phyloP scores from a whole-genome alignment of 2,888 invertebrate genomes.

The Philonicus albiceps region DNA sequence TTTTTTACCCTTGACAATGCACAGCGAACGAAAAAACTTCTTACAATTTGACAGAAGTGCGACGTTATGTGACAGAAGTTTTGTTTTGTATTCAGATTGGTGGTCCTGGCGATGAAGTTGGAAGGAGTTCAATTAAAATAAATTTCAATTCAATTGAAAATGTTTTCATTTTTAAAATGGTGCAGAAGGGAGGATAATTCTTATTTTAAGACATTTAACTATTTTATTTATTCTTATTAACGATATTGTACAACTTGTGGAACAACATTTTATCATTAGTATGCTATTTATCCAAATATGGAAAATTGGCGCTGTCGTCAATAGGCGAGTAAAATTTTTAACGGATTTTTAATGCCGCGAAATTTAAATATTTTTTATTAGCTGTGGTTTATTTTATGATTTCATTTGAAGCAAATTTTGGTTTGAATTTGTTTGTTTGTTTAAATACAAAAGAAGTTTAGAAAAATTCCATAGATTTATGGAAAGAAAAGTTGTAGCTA shows the following conservation, averaged over 20 bases:
- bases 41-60: slow-evolving; percentile 1
- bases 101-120: background rate
- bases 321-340: background rate
- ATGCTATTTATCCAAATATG: background rate
- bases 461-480: too few relatives aligned
- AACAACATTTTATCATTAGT: background rate
- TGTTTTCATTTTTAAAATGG: background rate
- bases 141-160: background rate
- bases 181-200: background rate
- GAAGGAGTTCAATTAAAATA: background rate
- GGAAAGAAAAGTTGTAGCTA: too few relatives aligned
- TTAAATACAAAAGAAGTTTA: too few relatives aligned
- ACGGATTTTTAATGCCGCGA: background rate
- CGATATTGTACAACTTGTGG: background rate
- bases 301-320: background rate
- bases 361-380: too few relatives aligned
- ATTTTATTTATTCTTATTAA: background rate
- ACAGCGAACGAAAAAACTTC: background rate
- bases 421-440: too few relatives aligned
- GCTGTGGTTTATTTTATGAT: too few relatives aligned
- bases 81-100: slow-evolving; percentile 2
- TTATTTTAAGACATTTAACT: background rate
- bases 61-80: slow-evolving; percentile 17
- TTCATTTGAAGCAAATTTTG: too few relatives aligned
- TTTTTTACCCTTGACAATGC: background rate